Base-by-base conservation (phyloP, 2,113 vertebrate genomes). In the Passerina amoena region DNA sequence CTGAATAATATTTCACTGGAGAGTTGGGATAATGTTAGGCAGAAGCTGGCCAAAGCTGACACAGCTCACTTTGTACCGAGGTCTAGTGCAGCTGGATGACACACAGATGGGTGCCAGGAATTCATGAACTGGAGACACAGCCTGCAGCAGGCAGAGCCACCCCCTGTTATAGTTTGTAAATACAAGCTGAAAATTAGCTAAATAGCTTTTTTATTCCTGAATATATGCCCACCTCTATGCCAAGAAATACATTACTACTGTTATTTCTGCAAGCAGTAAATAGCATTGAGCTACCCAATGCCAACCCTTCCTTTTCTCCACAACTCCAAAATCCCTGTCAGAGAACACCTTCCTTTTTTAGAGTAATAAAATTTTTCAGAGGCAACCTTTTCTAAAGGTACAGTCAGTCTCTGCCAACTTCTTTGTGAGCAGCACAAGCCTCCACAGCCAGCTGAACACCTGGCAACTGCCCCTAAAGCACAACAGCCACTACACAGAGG, bases 71-170 rank as follows among this genome's bases (percentile, higher is more conserved):
- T 33, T 72, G 82, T 21, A 11, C 22, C 1, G 8, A 86, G 75
- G 59, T 69, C 85, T 76, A 44, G 40, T 11, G 71, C 94, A 96
- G 85, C 92, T 88, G 66, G 21, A 35, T 12, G 75, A 86, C 82
- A 92, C 54, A 57, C 69, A 65, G 47, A 68, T 7, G 40, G 45
- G 37, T 80, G 75, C 82, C 88, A 90, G 59, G 63, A 80, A 88
- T 57, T 65, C 61, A 45, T 4, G 51, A 68, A 54, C 51, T 68
- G 53, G 20, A 79, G 90, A 61, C 35, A 37, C 82, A 69, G 79
- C 54, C 71, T 56, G 73, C 86, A 89, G 54, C 18, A 87, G 48
- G 53, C 78, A 87, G 37, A 82, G 33, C 56, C 31, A 27, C n/a
- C 28, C 60, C 27, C 47, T 42, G 2, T 2, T 9, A 40, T 7